phyloP scores from a whole-genome alignment of 2,113 vertebrate species.

The Colaptes auratus region DNA sequence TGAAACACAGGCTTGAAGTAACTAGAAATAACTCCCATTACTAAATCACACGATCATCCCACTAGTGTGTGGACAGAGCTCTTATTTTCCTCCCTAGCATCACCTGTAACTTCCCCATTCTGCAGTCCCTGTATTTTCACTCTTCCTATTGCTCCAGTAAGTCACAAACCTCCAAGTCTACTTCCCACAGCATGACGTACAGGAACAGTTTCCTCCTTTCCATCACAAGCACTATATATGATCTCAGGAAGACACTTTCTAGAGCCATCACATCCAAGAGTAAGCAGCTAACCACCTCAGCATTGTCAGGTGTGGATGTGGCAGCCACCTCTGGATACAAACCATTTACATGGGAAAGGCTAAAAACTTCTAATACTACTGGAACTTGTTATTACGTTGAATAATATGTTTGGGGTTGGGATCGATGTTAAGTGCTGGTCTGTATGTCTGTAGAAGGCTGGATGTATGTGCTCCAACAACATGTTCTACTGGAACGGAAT shows the following conservation, averaged over 20 bases:
- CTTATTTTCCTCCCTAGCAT: neutral
- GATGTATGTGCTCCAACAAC: neutral
- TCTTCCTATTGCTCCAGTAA: neutral
- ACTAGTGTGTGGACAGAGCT: neutral
- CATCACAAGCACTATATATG: neutral
- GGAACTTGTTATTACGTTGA: neutral
- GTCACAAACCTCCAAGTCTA: neutral
- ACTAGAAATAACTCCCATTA: conserved; percentile 21
- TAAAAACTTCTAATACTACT: neutral
- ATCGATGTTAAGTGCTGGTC: neutral
- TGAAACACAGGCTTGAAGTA: conserved; percentile 24
- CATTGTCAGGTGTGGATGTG: neutral
- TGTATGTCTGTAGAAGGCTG: neutral
- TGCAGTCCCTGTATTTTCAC: neutral
- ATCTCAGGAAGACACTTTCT: neutral
- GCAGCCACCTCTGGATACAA: neutral
- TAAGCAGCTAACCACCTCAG: neutral
- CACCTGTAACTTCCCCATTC: neutral
- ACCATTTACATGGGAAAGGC: neutral
- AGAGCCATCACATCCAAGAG: neutral
- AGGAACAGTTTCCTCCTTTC: neutral
- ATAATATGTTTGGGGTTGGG: neutral
- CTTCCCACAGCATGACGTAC: neutral
- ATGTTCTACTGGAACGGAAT: neutral
- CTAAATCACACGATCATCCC: neutral